A percentile compares a stretch with the other conserved stretches of the same genome.
phyloP scores from a whole-genome alignment of 2,888 invertebrate species.

The Nebria salina region DNA sequence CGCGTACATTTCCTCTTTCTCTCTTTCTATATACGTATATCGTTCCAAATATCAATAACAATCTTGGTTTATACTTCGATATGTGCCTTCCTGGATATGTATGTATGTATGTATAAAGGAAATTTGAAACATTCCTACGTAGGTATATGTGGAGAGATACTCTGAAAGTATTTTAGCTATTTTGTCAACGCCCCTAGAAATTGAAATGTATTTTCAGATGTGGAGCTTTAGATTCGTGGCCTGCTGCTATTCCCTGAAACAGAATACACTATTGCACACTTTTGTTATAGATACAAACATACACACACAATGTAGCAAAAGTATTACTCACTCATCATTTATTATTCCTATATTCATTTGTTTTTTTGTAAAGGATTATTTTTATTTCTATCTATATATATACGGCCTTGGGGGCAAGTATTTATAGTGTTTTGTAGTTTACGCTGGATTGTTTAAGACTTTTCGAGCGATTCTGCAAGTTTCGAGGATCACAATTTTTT shows the following conservation, averaged over 20 bases:
- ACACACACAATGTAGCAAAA: not conserved
- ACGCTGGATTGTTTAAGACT: too few relatives aligned
- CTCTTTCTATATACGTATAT: not conserved
- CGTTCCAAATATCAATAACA: not conserved
- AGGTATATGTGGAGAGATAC: conserved; percentile 17
- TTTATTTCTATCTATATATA: too few relatives aligned
- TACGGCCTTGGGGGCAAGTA: too few relatives aligned
- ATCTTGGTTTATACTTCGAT: not conserved
- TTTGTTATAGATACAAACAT: not conserved
- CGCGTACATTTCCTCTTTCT: too few relatives aligned
- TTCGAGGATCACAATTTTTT: too few relatives aligned
- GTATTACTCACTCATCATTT: too few relatives aligned
- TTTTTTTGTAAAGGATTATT: too few relatives aligned
- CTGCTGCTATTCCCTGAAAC: conserved; percentile 31
- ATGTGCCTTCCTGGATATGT: not conserved
- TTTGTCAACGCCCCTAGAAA: conserved; percentile 38
- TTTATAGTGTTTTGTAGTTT: too few relatives aligned
- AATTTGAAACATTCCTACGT: conserved; percentile 21
- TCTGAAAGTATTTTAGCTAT: conserved; percentile 29
- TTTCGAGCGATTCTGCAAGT: too few relatives aligned
- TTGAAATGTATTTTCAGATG: conserved; percentile 43
- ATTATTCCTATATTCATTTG: too few relatives aligned
- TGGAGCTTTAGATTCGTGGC: conserved; percentile 25
- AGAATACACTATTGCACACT: conserved; percentile 34
- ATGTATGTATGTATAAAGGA: conserved; percentile 21